A percentile compares a stretch with the other conserved stretches of the same genome.
Conservation (phyloP, 2,113 vertebrate genomes). For the Epinephelus cyanopodus region DNA sequence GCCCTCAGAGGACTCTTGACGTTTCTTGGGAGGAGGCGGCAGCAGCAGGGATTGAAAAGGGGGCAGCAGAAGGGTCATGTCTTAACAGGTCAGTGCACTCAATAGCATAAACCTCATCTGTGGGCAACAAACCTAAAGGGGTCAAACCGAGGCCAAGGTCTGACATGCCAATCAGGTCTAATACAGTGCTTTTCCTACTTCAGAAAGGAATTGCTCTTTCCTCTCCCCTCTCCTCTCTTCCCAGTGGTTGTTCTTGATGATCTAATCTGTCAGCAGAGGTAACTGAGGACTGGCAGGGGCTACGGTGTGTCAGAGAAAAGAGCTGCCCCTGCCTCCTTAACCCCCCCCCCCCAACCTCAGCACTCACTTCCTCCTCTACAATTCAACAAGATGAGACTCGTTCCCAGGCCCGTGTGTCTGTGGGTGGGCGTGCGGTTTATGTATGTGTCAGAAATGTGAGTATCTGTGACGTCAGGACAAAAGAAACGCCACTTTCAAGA, state of each 20-base stretch:
- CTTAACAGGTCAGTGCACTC: constrained; percentile 75
- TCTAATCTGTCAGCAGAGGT: constrained; percentile 78
- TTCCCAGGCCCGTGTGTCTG: constrained; percentile 53
- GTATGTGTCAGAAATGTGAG: constrained; percentile 65
- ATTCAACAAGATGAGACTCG: constrained; percentile 76
- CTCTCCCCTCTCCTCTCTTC: constrained; percentile 33
- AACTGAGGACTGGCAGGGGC: constrained; percentile 63
- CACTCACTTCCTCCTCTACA: constrained; percentile 69
- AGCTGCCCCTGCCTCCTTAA: constrained; percentile 42
- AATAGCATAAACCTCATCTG: constrained; percentile 62
- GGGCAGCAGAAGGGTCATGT: constrained; percentile 71
- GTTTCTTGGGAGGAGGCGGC: constrained; percentile 54
- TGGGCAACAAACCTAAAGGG: constrained; percentile 54
- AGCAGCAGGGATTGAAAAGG: constrained; percentile 40
- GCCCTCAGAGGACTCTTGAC: constrained; percentile 61
- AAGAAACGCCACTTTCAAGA: constrained; percentile 36
- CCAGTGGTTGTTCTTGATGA: constrained; percentile 60
- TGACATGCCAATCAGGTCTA: constrained; percentile 42
- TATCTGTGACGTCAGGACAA: constrained; percentile 55
- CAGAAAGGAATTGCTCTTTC: constrained; percentile 40
- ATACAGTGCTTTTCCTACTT: constrained; percentile 26
- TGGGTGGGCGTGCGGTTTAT: constrained; percentile 69
- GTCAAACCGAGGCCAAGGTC: constrained; percentile 61
- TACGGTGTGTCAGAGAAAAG: constrained; percentile 55
- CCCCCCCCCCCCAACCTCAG: constrained; percentile 51